phyloP scores from a whole-genome alignment of 2,797 vertebrate species.

The Antennarius maculatus region DNA sequence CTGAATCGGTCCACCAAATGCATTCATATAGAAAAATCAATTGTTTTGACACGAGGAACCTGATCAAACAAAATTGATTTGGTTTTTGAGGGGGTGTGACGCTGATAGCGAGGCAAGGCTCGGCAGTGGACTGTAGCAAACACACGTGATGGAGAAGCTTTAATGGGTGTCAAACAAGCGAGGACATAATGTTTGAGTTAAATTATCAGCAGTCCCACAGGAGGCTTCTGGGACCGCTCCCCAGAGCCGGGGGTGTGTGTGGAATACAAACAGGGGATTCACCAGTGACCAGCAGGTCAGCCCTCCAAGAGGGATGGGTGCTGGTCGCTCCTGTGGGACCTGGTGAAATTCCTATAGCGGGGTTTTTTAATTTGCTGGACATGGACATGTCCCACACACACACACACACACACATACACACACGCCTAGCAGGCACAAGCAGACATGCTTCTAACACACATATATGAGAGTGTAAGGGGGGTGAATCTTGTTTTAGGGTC shows the following conservation, averaged over 20 bases:
- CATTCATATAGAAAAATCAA: constrained; percentile 57
- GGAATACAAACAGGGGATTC: constrained; percentile 78
- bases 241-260: constrained; percentile 62
- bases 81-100: constrained; percentile 61
- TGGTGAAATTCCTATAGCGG: constrained; percentile 71
- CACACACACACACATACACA: not conserved
- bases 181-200: constrained; percentile 81
- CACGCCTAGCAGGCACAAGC: constrained; percentile 44
- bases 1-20: constrained; percentile 34
- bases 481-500: constrained; percentile 73
- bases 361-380: constrained; percentile 74
- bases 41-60: constrained; percentile 59
- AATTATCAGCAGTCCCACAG: constrained; percentile 78
- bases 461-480: constrained; percentile 33
- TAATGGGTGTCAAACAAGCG: constrained; percentile 80
- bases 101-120: constrained; percentile 46
- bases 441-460: constrained; percentile 65
- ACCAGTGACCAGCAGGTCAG: constrained; percentile 76
- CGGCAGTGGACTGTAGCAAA: constrained; percentile 70
- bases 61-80: constrained; percentile 75
- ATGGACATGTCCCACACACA: constrained; percentile 24
- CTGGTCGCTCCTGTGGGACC: constrained; percentile 64
- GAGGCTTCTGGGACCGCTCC: constrained; percentile 63
- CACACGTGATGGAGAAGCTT: constrained; percentile 78
- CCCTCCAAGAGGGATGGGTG: constrained; percentile 46